Evolutionary conservation across 2,113 vertebrate genomes (phyloP).

Genomic region (Ursus arctos): DNA sequence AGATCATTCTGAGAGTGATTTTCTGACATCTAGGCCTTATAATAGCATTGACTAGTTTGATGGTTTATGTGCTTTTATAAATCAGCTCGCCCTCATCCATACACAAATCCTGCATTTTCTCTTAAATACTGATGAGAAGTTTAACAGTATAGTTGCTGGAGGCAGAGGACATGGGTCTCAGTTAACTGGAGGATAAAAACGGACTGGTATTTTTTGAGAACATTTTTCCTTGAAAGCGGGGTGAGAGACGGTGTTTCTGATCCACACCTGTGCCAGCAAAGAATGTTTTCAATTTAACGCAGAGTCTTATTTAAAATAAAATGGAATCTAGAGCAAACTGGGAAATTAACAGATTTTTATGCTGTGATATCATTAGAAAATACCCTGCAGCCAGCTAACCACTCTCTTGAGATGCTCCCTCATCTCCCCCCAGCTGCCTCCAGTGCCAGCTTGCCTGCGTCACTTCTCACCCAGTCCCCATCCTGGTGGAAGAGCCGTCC

Average conservation of each 20-base stretch:
- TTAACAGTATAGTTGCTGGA: neutral
- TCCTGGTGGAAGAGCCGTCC: constrained; percentile 52
- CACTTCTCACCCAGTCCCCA: neutral
- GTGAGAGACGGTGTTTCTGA: neutral
- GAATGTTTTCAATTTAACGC: neutral
- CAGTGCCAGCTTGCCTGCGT: neutral
- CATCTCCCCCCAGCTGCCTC: neutral
- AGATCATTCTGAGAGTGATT: neutral
- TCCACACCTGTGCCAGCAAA: neutral
- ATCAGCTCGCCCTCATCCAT: neutral
- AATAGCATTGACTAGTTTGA: neutral
- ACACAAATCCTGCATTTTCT: constrained; percentile 1
- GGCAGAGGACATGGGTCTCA: neutral
- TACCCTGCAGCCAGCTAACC: neutral
- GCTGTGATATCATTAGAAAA: constrained; percentile 59
- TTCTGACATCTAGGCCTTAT: constrained; percentile 18
- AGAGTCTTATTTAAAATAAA: neutral
- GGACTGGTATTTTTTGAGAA: neutral
- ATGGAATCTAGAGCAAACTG: neutral
- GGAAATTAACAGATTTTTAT: neutral
- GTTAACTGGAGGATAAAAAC: constrained; percentile 10
- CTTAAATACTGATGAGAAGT: constrained; percentile 1
- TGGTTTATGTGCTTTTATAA: constrained; percentile 4
- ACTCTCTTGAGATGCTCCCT: constrained; percentile 38
- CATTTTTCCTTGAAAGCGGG: neutral